Percentiles rank a stretch among this genome's conserved stretches.
These are phyloP conservation scores for Leptogaster cylindrica DNA, from an alignment of 2,888 invertebrate species.

Conservation along the genomic window DNA sequence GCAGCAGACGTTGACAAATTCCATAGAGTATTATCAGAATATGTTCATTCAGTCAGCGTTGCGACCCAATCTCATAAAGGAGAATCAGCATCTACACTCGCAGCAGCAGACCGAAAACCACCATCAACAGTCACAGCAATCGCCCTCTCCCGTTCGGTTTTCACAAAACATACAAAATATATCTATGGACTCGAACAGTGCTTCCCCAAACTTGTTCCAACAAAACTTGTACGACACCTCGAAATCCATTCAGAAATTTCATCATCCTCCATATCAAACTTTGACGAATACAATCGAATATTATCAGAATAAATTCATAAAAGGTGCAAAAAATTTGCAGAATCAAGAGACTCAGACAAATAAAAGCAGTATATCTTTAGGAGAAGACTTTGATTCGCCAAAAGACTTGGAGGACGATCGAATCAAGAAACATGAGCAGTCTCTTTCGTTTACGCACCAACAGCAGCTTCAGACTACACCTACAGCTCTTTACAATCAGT, in stretches of 20 bases:
- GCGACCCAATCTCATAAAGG: conserved; percentile 41
- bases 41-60: conserved; percentile 55
- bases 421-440: not conserved
- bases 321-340: conserved; percentile 42
- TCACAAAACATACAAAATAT: conserved; percentile 38
- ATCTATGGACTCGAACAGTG: conserved; percentile 31
- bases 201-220: conserved; percentile 41
- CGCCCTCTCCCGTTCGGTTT: conserved; percentile 42
- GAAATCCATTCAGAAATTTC: conserved; percentile 41
- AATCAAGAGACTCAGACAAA: not conserved
- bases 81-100: conserved; percentile 36
- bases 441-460: conserved; percentile 37
- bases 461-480: conserved; percentile 52
- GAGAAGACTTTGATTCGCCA: not conserved
- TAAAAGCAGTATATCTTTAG: not conserved
- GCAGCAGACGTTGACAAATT: conserved; percentile 52
- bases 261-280: conserved; percentile 47
- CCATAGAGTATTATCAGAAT: conserved; percentile 60
- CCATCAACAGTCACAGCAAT: conserved; percentile 53
- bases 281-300: conserved; percentile 57
- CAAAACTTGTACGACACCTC: conserved; percentile 42
- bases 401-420: conserved; percentile 52
- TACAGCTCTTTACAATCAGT: conserved; percentile 60
- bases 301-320: conserved; percentile 60
- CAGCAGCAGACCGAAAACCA: conserved; percentile 11